Evolutionary conservation across 1,140 invertebrate genomes (phyloP), one percentile per base, ranked within the genome.

Genomic region (Prorops nasuta): DNA sequence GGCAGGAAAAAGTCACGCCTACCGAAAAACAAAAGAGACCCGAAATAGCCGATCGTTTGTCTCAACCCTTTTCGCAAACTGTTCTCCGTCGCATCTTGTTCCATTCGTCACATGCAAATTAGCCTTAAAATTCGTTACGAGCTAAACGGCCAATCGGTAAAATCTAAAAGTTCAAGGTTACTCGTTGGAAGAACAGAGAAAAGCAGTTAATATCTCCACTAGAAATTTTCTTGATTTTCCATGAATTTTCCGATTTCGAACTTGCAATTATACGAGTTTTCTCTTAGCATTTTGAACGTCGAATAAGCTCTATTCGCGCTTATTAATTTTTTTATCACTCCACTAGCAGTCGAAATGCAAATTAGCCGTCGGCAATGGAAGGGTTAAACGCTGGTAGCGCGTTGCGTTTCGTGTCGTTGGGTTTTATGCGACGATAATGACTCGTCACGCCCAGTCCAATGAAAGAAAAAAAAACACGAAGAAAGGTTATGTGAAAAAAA

Each of bases 381-480:
- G 59, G 59, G 59, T 61, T 60, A 24, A 22, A 3, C 20, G 20
- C 6, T 18, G 32, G 1, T 32, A 45, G 15, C 63, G 64, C 58
- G 66, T 52, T 66, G 66, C 65, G 63, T 55, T 69, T 69, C 66
- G 71, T 73, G 70, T 71, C 69, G 65, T 35, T 42, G 63, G 43
- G 59, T 56, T 69, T 72, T 71, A 67, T 71, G 44, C 51, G 44
- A 20, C 32, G 60, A 52, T 66, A 69, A 74, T 66, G 67, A 67
- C 60, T n/a, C 60, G 73, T 72, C 72, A 76, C 67, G 63, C 67
- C 73, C 66, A 66, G 46, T 14, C 31, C 10, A 4, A 21, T n/a
- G 22, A 17, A 18, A 16, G 3, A 15, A 37, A 14, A 0, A 31
- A 47, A n/a, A n/a, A n/a, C n/a, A n/a, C 31, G 40, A 21, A 45